phyloP scores from a whole-genome alignment of 2,888 invertebrate genomes.

The Acanthococcus lagerstroemiae region DNA sequence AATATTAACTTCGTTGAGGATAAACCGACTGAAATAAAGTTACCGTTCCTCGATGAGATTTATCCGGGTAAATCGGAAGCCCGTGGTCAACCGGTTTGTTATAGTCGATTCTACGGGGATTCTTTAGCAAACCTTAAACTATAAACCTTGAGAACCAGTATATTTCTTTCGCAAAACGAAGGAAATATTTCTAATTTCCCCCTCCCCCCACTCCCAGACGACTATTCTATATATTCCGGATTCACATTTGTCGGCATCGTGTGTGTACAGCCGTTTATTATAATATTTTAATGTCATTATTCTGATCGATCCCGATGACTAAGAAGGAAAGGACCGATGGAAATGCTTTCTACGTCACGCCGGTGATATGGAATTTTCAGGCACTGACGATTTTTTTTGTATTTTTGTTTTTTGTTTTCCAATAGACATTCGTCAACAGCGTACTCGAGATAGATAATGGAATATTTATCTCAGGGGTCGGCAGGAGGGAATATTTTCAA shows the following conservation, averaged over 20 bases:
- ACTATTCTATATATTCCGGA: too few species aligned
- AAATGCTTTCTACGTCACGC: too few species aligned
- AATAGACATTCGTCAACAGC: too few species aligned
- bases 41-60: constrained; percentile 15
- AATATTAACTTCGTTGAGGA: constrained; percentile 8
- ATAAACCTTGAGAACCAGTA: constrained; percentile 25
- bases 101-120: constrained; percentile 21
- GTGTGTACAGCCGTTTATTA: too few species aligned
- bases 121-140: constrained; percentile 18
- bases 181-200: constrained; percentile 14
- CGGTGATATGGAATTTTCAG: too few species aligned
- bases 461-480: too few species aligned
- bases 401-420: too few species aligned
- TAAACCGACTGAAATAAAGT: constrained; percentile 17
- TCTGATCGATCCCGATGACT: constrained; percentile 1
- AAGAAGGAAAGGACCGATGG: not conserved
- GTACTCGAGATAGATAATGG: too few species aligned
- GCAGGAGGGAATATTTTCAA: too few species aligned
- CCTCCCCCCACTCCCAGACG: not conserved
- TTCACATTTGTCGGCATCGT: too few species aligned
- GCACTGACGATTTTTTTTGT: too few species aligned
- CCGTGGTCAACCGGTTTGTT: constrained; percentile 29
- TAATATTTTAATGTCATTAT: too few species aligned
- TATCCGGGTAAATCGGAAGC: constrained; percentile 22
- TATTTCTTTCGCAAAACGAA: constrained; percentile 25